Base-by-base conservation (phyloP, 2,888 invertebrate genomes). In the Drosophila peninsularis region DNA sequence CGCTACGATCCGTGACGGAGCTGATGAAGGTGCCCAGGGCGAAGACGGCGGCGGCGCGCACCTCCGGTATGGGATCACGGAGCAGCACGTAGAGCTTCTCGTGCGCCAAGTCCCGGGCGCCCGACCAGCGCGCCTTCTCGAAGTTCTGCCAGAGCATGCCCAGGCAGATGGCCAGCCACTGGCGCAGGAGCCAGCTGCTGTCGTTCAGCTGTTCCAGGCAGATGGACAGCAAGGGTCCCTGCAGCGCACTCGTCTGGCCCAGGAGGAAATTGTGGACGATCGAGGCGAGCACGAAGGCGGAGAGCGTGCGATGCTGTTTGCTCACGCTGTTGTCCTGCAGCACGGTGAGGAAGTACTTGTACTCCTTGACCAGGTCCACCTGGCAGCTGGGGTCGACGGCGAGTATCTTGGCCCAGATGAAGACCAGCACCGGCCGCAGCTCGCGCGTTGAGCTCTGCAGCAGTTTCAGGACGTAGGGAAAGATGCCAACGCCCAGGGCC, bases 381-480 rank as follows among this genome's bases (percentile, higher is more conserved):
- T 99, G 99, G 90, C 99, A 99, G 52, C 96, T 97, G 96, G 98
- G 93, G 92, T 99, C 99, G 6, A 99, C 98, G 34, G 99, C 98
- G 64, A 99, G 93, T 86, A 99, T 98, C 93, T 99, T 98, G 19
- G 99, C 98, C 99, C 99, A 99, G 83, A 99, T 99, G 92, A 98
- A 99, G 47, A 99, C 98, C 83, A 99, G 94, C 68, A 98, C 94
- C 9, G 98, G 97, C 64, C 98, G 94, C 80, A 99, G 93, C 92
- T 99, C 99, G 82, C 95, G 95, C 4, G 98, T 98, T 73, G 97
- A 96, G 84, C 98, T 98, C 93, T 99, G 99, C 84, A 99, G 94
- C 82, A 99, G 93, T 93, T 99, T 99, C 61, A 99, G 94, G 86
- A 99, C 98, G 93, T 99, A 99, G 0, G 99, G 99, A 93, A 99